phyloP scores from a whole-genome alignment of 2,797 vertebrate species.

The Nasua narica region DNA sequence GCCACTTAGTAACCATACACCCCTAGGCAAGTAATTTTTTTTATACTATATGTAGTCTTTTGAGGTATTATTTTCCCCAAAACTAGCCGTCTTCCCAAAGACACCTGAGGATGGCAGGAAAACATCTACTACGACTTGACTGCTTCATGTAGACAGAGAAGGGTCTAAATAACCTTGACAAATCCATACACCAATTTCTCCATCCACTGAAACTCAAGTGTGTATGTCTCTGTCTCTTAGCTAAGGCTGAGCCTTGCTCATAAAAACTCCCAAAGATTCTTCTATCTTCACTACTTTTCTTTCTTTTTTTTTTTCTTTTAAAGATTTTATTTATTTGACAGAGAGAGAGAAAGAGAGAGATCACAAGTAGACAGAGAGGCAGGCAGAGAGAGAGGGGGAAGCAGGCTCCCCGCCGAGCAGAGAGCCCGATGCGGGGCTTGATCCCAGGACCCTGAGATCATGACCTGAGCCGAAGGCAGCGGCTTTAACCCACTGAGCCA shows the following conservation, averaged over 20 bases:
- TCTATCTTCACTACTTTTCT: neutral
- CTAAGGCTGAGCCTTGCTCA: neutral
- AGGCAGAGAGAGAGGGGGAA: no score
- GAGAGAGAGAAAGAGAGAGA: no score
- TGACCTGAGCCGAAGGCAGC: no score
- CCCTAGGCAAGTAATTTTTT: neutral
- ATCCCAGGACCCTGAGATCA: no score
- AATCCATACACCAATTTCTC: neutral
- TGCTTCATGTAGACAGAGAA: neutral
- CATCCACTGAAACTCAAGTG: neutral
- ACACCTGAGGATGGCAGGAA: neutral
- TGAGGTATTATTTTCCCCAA: neutral
- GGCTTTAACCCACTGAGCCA: no score
- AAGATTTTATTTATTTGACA: neutral
- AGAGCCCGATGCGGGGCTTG: no score
- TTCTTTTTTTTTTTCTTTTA: neutral
- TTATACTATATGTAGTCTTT: neutral
- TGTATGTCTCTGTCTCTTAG: neutral
- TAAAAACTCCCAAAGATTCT: neutral
- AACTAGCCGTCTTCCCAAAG: neutral
- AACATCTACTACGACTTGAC: neutral
- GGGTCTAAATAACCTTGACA: neutral
- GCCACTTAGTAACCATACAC: neutral
- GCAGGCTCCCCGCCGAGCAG: no score
- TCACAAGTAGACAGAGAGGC: no score